phyloP scores from a whole-genome alignment of 2,113 vertebrate species.

The Clarias magur region DNA sequence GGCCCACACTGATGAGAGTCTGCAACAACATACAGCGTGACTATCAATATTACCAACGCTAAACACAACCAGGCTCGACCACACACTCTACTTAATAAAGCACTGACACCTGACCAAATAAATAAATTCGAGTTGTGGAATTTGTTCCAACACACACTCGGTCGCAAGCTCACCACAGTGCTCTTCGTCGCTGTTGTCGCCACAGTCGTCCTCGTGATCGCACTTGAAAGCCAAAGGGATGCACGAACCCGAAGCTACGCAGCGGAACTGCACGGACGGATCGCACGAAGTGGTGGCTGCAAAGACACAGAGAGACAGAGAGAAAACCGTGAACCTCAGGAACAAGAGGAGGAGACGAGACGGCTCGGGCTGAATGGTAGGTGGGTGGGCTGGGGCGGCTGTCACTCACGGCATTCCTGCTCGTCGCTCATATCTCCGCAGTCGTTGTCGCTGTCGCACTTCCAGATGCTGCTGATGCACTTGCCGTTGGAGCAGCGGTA shows the following conservation, averaged over 20 bases:
- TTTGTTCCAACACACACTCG: background rate
- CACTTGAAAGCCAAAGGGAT: constrained; percentile 96
- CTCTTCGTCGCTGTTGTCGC: constrained; percentile 94
- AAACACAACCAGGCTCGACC: background rate
- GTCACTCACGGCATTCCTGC: constrained; percentile 88
- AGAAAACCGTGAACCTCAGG: background rate
- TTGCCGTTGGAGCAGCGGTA: constrained; percentile 92
- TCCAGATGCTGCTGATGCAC: constrained; percentile 98
- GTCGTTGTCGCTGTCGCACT: constrained; percentile 96
- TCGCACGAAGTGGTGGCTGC: constrained; percentile 90
- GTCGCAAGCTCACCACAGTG: constrained; percentile 81
- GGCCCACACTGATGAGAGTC: constrained; percentile 87
- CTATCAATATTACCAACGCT: background rate
- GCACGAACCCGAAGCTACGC: constrained; percentile 88
- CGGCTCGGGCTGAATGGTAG: background rate
- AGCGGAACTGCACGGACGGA: constrained; percentile 87
- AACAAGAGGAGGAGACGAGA: background rate
- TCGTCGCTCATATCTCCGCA: constrained; percentile 98
- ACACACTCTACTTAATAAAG: background rate
- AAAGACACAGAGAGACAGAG: background rate
- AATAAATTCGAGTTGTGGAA: background rate
- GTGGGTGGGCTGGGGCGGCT: background rate
- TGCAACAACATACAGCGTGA: constrained; percentile 51
- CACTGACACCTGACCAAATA: too few species aligned
- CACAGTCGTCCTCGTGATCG: constrained; percentile 95